A percentile compares a stretch with the other conserved stretches of the same genome.
These are phyloP conservation scores for Melolontha melolontha DNA, from an alignment of 2,888 invertebrate species.

Conservation along the genomic window DNA sequence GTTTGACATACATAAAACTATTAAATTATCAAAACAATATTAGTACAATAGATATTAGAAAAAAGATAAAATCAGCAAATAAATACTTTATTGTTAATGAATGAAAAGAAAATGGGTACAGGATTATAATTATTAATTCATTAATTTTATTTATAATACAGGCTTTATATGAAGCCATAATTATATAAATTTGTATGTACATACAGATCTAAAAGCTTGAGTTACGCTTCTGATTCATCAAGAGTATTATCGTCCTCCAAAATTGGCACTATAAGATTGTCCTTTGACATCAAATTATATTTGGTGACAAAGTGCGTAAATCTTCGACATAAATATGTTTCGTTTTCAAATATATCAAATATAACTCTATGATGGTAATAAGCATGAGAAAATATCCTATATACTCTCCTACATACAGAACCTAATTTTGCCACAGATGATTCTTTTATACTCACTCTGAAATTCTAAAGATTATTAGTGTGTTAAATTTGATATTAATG, in stretches of 20 bases:
- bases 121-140: too few species aligned
- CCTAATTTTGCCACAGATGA: conserved; percentile 98
- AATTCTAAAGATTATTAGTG: conserved; percentile 56
- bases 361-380: conserved; percentile 97
- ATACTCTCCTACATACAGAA: conserved; percentile 97
- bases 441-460: conserved; percentile 97
- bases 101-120: too few species aligned
- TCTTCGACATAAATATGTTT: conserved; percentile 93
- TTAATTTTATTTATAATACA: too few species aligned
- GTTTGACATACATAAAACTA: too few species aligned
- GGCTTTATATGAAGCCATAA: too few species aligned
- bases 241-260: conserved; percentile 80
- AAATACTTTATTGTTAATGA: too few species aligned
- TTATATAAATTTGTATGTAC: too few species aligned
- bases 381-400: conserved; percentile 99
- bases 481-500: neutral
- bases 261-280: conserved; percentile 98
- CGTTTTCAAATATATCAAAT: conserved; percentile 98
- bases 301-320: conserved; percentile 99
- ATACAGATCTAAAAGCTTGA: conserved; percentile 1
- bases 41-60: too few species aligned
- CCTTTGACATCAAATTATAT: conserved; percentile 98
- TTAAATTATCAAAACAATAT: too few species aligned
- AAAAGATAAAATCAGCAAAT: too few species aligned
- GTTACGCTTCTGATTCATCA: conserved; percentile 67